Percentiles rank a stretch among this genome's conserved stretches.
Evolutionary conservation across 1,140 invertebrate genomes (phyloP).

Genomic region (Trichonephila clavata): DNA sequence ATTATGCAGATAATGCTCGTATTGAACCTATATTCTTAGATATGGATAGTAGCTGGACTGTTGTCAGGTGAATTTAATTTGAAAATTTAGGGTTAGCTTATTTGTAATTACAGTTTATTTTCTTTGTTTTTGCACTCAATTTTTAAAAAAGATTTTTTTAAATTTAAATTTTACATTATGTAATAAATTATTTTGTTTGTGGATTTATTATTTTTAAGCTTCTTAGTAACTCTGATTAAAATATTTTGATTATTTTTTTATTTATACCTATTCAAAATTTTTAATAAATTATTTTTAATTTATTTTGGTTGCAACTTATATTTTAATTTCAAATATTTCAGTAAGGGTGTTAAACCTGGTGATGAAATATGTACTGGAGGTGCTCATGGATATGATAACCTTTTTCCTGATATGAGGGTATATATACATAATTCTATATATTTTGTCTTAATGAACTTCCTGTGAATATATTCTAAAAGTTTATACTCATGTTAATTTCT

Average conservation of each 20-base stretch:
- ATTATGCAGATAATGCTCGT: conserved; percentile 58
- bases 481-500: not conserved
- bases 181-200: too few species aligned
- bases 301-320: not conserved
- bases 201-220: too few species aligned
- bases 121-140: too few species aligned
- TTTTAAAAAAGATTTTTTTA: too few species aligned
- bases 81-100: too few species aligned
- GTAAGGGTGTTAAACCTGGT: conserved; percentile 16
- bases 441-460: not conserved
- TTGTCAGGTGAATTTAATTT: conserved; percentile 53
- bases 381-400: conserved; percentile 74
- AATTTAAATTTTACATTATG: too few species aligned
- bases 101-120: too few species aligned
- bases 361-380: conserved; percentile 60
- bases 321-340: conserved; percentile 9
- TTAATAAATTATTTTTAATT: too few species aligned
- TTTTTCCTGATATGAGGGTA: conserved; percentile 72
- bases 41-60: conserved; percentile 66
- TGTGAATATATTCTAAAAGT: not conserved
- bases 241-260: too few species aligned
- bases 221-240: too few species aligned
- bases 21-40: conserved; percentile 75
- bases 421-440: not conserved
- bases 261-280: too few species aligned